A percentile compares a stretch with the other conserved stretches of the same genome.
Evolutionary conservation across 2,797 vertebrate genomes (phyloP).

Genomic region (Allobates femoralis): DNA sequence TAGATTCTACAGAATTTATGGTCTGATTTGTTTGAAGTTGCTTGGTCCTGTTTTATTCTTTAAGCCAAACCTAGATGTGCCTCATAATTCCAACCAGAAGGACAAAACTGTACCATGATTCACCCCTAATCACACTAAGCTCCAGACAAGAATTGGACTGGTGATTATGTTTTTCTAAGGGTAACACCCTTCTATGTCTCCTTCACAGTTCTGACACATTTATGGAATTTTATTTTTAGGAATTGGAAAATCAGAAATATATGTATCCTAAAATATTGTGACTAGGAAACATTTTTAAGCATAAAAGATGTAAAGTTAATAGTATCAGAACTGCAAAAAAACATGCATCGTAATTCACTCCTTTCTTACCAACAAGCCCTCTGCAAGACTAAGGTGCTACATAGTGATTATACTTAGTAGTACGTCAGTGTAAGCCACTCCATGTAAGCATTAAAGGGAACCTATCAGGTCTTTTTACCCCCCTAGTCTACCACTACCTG

Average conservation of each 20-base stretch:
- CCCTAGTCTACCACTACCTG: no score
- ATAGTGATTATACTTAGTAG: no score
- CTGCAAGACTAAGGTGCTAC: no score
- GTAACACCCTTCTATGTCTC: conserved; percentile 29
- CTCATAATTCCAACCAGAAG: conserved; percentile 32
- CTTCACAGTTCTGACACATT: conserved; percentile 12
- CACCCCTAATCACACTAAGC: conserved; percentile 26
- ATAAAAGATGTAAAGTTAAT: not conserved
- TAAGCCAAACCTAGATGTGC: conserved; percentile 20
- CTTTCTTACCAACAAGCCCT: no score
- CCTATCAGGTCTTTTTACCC: no score
- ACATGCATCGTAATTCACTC: no score
- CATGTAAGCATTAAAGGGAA: no score
- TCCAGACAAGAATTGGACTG: conserved; percentile 39
- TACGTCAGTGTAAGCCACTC: no score
- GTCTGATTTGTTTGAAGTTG: not conserved
- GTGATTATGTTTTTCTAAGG: conserved; percentile 35
- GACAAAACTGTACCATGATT: conserved; percentile 10
- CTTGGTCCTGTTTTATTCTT: not conserved
- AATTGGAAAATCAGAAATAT: not conserved
- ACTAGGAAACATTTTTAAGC: not conserved
- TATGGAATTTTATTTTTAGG: conserved; percentile 32
- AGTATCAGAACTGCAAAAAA: no score
- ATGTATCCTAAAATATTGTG: not conserved
- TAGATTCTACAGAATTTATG: not conserved